These are phyloP conservation scores for Erebia ligea DNA, from an alignment of 2,888 invertebrate species.

Conservation along the genomic window DNA sequence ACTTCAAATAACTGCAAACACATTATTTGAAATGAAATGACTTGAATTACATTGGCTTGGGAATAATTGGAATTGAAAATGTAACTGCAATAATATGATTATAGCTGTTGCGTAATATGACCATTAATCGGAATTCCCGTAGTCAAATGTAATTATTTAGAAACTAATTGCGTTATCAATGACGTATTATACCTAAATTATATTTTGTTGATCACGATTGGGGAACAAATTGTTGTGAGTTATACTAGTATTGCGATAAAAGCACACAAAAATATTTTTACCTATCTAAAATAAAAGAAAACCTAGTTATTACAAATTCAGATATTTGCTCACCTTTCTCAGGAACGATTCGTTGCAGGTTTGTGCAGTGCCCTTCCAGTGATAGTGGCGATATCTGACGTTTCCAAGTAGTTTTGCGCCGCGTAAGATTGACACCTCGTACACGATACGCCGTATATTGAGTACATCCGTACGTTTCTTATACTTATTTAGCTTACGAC, in stretches of 20 bases:
- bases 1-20: background rate
- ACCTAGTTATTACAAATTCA: background rate
- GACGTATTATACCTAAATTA: background rate
- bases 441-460: conserved; percentile 87
- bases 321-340: conserved; percentile 87
- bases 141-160: conserved; percentile 16
- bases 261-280: too few species aligned
- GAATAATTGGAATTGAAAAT: conserved; percentile 16
- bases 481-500: conserved; percentile 84
- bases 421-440: conserved; percentile 87
- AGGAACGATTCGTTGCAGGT: conserved; percentile 95
- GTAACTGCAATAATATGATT: background rate
- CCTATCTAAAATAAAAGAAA: too few species aligned
- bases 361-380: conserved; percentile 93
- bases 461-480: conserved; percentile 86
- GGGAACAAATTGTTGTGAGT: conserved; percentile 12
- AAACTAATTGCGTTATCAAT: conserved; percentile 21
- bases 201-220: conserved; percentile 6
- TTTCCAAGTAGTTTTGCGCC: conserved; percentile 87
- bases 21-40: background rate
- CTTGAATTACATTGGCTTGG: background rate
- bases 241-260: background rate
- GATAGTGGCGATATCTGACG: conserved; percentile 89
- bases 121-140: conserved; percentile 6
- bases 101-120: background rate